Evolutionary conservation across 2,888 invertebrate genomes (phyloP).

Genomic region (Pimpla rufipes): DNA sequence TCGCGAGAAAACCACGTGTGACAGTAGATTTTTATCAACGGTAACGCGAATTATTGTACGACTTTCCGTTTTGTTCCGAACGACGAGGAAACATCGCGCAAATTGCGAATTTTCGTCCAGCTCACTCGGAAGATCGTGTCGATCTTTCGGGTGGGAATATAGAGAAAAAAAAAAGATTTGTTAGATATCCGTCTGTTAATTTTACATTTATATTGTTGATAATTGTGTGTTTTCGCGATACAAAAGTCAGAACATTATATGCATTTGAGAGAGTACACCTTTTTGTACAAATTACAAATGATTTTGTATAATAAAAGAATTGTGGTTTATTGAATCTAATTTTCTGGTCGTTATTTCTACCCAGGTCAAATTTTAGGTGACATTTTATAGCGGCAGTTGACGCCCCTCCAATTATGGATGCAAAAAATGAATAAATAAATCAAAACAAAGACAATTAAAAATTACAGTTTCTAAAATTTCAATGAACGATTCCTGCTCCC

Average conservation of each 20-base stretch:
- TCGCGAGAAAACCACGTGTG: constrained; percentile 16
- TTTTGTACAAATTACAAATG: constrained; percentile 79
- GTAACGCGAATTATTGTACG: background rate
- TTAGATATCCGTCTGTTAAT: constrained; percentile 53
- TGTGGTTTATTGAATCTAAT: constrained; percentile 65
- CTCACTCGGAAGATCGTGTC: constrained; percentile 30
- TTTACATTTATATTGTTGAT: constrained; percentile 60
- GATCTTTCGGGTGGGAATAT: constrained; percentile 6
- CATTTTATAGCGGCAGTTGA: background rate
- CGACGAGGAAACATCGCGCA: background rate
- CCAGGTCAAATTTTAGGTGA: background rate
- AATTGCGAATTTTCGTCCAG: background rate
- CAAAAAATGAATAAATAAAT: no score
- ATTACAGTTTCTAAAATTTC: no score
- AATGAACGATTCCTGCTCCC: no score
- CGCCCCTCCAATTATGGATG: no score
- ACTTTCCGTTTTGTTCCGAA: constrained; percentile 4
- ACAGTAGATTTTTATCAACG: constrained; percentile 37
- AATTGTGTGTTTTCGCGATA: constrained; percentile 57
- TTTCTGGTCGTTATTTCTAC: background rate
- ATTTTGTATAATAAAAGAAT: constrained; percentile 79
- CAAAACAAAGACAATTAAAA: no score
- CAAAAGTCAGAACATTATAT: constrained; percentile 65
- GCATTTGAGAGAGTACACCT: constrained; percentile 71
- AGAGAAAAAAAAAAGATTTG: constrained; percentile 19